Conservation (phyloP, 30 jellyfish, hydroid and myxozoan genomes). For the Hydractinia symbiolongicarpus region DNA sequence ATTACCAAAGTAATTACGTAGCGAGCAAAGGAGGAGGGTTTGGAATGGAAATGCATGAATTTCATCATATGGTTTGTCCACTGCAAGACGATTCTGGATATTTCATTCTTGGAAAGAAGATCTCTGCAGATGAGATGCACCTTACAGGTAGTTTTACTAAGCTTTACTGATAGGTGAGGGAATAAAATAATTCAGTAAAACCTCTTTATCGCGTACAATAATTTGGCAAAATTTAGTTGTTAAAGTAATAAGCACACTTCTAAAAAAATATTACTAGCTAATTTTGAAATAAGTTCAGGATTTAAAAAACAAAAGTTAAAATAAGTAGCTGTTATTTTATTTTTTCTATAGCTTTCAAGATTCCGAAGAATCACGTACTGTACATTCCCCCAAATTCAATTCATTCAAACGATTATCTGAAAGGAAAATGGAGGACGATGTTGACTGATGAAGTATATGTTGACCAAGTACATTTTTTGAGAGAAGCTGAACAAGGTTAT, state of each 20-base stretch:
- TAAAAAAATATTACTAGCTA: too few relatives aligned
- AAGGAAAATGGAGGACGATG: conserved; percentile 19
- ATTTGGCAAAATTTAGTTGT: too few relatives aligned
- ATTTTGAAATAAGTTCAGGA: too few relatives aligned
- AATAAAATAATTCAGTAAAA: too few relatives aligned
- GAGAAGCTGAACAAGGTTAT: conserved; percentile 3
- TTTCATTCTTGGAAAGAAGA: conserved; percentile 1
- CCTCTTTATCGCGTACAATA: too few relatives aligned
- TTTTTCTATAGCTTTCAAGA: conserved; percentile 3
- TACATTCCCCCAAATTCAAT: not conserved
- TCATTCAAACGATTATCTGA: not conserved
- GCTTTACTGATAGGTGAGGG: too few relatives aligned
- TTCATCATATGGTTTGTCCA: conserved; percentile 6
- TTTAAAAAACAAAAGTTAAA: too few relatives aligned
- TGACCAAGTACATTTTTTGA: conserved; percentile 7
- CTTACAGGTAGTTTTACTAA: not conserved
- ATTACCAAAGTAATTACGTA: conserved; percentile 10
- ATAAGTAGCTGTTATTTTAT: not conserved
- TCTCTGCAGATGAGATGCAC: not conserved
- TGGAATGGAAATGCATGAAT: conserved; percentile 11
- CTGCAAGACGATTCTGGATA: conserved; percentile 6
- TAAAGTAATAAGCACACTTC: too few relatives aligned
- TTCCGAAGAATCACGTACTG: conserved; percentile 9
- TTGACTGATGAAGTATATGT: not conserved
- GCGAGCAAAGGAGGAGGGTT: not conserved